Conservation (phyloP, 2,113 vertebrate species). For the Psittacula cyanocephala region DNA sequence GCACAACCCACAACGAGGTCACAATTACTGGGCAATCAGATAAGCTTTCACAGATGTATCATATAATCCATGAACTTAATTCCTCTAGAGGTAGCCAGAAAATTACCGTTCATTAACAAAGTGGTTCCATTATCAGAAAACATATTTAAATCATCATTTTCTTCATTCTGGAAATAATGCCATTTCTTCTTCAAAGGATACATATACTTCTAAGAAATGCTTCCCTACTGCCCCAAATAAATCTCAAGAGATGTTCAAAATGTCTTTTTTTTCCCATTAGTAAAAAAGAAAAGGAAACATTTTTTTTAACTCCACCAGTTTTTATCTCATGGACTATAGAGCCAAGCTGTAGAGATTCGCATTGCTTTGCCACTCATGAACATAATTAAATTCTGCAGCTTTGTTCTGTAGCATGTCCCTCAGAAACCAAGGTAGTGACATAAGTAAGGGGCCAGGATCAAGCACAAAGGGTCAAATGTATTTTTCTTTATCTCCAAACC, state of each 20-base stretch:
- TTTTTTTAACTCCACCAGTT: background rate
- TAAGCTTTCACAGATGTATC: conserved; percentile 70
- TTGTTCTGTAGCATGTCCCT: background rate
- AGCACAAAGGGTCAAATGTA: conserved; percentile 44
- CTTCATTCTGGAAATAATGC: background rate
- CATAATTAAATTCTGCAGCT: background rate
- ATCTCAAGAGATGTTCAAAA: background rate
- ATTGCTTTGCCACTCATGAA: background rate
- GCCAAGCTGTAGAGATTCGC: background rate
- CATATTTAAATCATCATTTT: conserved; percentile 43
- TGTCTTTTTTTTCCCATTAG: background rate
- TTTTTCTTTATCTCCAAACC: conserved; percentile 56
- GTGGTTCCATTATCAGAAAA: conserved; percentile 57
- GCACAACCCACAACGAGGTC: conserved; percentile 60
- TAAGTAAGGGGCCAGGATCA: background rate
- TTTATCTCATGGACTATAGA: background rate
- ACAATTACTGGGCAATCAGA: conserved; percentile 73
- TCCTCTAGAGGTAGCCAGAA: conserved; percentile 64
- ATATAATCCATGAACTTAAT: conserved; percentile 64
- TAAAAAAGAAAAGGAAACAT: background rate
- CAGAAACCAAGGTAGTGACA: background rate
- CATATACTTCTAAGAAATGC: background rate
- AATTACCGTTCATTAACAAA: conserved; percentile 69
- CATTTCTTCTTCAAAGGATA: conserved; percentile 20
- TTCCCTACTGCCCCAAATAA: background rate